Conservation (phyloP, 2,113 vertebrate species). For the Cryptotis parvus region DNA sequence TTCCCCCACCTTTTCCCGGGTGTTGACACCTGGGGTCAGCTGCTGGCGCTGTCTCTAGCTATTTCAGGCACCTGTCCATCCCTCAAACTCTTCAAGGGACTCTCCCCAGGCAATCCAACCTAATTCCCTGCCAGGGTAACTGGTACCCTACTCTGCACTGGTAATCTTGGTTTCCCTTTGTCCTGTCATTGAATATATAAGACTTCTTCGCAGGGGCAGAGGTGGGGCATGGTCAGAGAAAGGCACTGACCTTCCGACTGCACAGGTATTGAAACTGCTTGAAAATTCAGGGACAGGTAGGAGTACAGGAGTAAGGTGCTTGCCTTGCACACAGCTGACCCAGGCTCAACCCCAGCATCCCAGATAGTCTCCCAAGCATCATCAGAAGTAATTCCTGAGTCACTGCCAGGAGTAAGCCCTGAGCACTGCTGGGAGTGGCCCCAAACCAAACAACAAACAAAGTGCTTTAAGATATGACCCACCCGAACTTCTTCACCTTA, state of each 20-base stretch:
- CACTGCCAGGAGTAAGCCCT: too few species aligned
- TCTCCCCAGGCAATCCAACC: background rate
- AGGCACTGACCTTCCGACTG: background rate
- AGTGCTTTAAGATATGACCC: background rate
- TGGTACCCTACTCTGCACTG: background rate
- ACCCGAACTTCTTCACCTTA: background rate
- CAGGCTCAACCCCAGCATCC: too few species aligned
- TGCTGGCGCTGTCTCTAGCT: background rate
- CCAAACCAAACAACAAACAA: too few species aligned
- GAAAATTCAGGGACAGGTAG: too few species aligned
- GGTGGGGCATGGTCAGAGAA: accelerated
- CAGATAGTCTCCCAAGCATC: too few species aligned
- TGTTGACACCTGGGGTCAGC: too few species aligned
- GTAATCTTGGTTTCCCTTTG: background rate
- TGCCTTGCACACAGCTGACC: too few species aligned
- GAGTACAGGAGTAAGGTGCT: too few species aligned
- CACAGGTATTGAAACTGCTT: background rate
- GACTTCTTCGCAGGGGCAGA: background rate
- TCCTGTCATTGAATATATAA: background rate
- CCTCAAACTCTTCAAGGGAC: too few species aligned
- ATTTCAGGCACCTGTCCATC: background rate
- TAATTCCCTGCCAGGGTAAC: background rate
- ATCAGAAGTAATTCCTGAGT: too few species aligned
- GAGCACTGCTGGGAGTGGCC: too few species aligned
- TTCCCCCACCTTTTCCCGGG: too few species aligned